phyloP scores from a whole-genome alignment of 2,888 invertebrate genomes.

The Aphidius colemani region DNA sequence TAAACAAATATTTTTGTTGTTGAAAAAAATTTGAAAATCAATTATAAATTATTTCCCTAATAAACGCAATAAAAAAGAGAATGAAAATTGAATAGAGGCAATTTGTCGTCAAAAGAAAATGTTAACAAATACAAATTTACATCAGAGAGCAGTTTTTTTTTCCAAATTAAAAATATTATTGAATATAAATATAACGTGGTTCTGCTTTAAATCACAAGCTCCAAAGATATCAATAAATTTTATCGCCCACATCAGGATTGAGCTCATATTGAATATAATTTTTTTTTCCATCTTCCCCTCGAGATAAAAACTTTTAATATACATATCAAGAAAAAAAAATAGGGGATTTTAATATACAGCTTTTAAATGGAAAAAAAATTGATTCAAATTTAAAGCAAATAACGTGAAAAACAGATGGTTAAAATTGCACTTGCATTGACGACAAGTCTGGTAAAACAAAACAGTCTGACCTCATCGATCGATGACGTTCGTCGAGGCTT shows the following conservation, averaged over 20 bases:
- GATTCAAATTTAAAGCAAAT: background rate
- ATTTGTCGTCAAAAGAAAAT: too few species aligned
- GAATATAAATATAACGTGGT: background rate
- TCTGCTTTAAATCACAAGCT: background rate
- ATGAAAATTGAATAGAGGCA: too few species aligned
- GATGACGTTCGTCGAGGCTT: slow-evolving; percentile 39
- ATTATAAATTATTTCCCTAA: too few species aligned
- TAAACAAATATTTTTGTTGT: too few species aligned
- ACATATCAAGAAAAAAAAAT: background rate
- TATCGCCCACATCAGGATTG: too few species aligned
- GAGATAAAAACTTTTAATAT: background rate
- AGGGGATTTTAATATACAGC: background rate
- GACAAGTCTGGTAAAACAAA: background rate
- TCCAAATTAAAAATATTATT: background rate
- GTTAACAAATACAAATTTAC: too few species aligned
- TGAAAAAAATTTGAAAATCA: too few species aligned
- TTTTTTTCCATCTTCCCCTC: background rate
- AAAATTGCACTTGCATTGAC: background rate
- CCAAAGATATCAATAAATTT: too few species aligned
- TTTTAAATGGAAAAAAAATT: background rate
- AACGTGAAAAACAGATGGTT: too few species aligned
- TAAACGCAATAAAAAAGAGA: too few species aligned
- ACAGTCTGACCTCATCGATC: slow-evolving; percentile 39
- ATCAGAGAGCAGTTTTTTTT: background rate
- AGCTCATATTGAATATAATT: background rate